These are phyloP conservation scores for Lepidostoma basale DNA, from an alignment of 1,140 invertebrate genomes.

Conservation along the genomic window DNA sequence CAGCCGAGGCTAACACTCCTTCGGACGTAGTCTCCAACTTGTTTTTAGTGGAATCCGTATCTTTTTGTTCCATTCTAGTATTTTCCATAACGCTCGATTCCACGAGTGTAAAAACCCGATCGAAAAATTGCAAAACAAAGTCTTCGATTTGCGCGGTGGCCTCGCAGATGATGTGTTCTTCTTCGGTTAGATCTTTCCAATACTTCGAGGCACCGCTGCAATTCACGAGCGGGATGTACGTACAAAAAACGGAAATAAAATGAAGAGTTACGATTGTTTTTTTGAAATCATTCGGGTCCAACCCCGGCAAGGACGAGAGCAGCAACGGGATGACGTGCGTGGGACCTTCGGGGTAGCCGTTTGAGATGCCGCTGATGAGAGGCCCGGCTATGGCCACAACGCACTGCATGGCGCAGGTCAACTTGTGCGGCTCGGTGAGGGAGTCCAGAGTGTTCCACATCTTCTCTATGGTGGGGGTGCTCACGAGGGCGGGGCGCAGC, in stretches of 20 bases:
- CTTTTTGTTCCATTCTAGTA: constrained; percentile 68
- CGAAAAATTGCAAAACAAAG: constrained; percentile 86
- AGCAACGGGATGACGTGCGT: constrained; percentile 82
- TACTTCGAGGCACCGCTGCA: constrained; percentile 75
- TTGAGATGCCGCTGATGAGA: constrained; percentile 68
- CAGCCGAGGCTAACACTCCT: constrained; percentile 70
- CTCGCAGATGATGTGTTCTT: constrained; percentile 77
- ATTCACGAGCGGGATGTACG: constrained; percentile 82
- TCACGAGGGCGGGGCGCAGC: constrained; percentile 80
- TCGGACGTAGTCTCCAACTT: constrained; percentile 75
- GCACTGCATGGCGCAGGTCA: constrained; percentile 80
- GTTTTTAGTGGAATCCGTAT: constrained; percentile 65
- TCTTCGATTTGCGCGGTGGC: constrained; percentile 86
- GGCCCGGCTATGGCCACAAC: constrained; percentile 73
- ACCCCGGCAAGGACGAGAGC: constrained; percentile 80
- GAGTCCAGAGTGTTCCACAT: constrained; percentile 81
- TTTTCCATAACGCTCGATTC: constrained; percentile 75
- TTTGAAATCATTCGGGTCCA: constrained; percentile 88
- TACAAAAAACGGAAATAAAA: constrained; percentile 77
- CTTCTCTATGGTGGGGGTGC: constrained; percentile 82
- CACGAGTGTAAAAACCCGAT: constrained; percentile 75
- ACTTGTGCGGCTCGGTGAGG: constrained; percentile 84
- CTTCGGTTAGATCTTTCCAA: constrained; percentile 74
- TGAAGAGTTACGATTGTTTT: constrained; percentile 83
- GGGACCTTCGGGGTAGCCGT: constrained; percentile 76